A percentile compares a stretch with the other conserved stretches of the same genome.
phyloP scores from a whole-genome alignment of 2,888 invertebrate species.

The Agriotes lineatus region DNA sequence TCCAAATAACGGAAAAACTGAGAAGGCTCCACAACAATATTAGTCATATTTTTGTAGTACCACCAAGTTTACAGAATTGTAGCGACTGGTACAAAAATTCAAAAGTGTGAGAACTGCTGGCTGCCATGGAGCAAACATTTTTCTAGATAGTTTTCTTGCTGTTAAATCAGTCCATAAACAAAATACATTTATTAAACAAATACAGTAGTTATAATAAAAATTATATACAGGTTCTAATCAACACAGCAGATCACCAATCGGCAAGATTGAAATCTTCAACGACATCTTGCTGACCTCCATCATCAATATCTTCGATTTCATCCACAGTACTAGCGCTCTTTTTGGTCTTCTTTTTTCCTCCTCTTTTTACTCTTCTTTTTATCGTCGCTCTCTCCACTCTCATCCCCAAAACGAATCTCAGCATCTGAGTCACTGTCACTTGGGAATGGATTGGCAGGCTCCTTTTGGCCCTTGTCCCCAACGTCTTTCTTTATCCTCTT shows the following conservation, averaged over 20 bases:
- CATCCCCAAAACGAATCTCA: constrained; percentile 49
- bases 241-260: constrained; percentile 81
- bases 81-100: no score
- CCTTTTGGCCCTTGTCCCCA: constrained; percentile 49
- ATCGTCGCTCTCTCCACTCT: constrained; percentile 53
- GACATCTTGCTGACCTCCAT: constrained; percentile 71
- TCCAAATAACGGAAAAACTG: no score
- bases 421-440: constrained; percentile 78
- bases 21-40: no score
- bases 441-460: constrained; percentile 76
- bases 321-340: constrained; percentile 49
- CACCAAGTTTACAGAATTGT: no score
- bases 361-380: constrained; percentile 60
- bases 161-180: no score
- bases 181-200: no score
- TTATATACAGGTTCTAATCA: no score
- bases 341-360: constrained; percentile 62
- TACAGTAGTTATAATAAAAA: no score
- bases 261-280: constrained; percentile 78
- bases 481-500: constrained; percentile 67
- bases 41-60: no score
- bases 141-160: no score
- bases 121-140: no score
- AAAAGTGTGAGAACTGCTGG: no score
- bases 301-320: constrained; percentile 60